Percentiles rank a stretch among this genome's conserved stretches.
These are phyloP conservation scores for Amaurobius ferox DNA, from an alignment of 2,888 invertebrate genomes.

Conservation along the genomic window DNA sequence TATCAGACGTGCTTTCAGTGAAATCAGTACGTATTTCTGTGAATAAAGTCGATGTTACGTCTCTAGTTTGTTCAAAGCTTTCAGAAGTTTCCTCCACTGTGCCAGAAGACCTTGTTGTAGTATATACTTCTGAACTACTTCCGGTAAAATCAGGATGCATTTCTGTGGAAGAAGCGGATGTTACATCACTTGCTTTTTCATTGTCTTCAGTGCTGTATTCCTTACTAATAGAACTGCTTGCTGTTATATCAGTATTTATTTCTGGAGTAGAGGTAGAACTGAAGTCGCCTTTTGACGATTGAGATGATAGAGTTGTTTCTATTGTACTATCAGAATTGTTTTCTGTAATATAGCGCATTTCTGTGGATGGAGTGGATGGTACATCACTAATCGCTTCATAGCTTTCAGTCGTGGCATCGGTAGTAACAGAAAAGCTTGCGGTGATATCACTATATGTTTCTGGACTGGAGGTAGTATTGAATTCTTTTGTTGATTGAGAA, in stretches of 20 bases:
- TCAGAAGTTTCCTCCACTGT: too few species aligned
- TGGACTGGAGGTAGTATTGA: too few species aligned
- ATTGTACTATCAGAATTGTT: too few species aligned
- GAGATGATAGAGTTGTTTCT: background rate
- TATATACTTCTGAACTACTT: background rate
- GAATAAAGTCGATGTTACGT: too few species aligned
- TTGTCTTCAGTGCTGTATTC: background rate
- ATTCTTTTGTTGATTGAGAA: too few species aligned
- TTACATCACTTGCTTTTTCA: background rate
- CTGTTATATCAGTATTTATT: background rate
- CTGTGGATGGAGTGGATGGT: background rate
- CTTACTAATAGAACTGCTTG: background rate
- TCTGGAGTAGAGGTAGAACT: background rate
- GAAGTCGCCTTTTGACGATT: conserved; percentile 11
- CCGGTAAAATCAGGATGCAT: background rate
- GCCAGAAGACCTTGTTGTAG: too few species aligned
- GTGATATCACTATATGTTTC: too few species aligned
- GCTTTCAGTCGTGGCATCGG: background rate
- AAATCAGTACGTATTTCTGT: too few species aligned
- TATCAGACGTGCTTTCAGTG: too few species aligned
- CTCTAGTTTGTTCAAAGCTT: too few species aligned
- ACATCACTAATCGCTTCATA: background rate
- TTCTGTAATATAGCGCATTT: too few species aligned
- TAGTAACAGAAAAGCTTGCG: too few species aligned
- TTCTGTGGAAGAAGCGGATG: background rate